These are phyloP conservation scores for Drosophila murphyi DNA, from an alignment of 1,140 invertebrate genomes.

Conservation along the genomic window DNA sequence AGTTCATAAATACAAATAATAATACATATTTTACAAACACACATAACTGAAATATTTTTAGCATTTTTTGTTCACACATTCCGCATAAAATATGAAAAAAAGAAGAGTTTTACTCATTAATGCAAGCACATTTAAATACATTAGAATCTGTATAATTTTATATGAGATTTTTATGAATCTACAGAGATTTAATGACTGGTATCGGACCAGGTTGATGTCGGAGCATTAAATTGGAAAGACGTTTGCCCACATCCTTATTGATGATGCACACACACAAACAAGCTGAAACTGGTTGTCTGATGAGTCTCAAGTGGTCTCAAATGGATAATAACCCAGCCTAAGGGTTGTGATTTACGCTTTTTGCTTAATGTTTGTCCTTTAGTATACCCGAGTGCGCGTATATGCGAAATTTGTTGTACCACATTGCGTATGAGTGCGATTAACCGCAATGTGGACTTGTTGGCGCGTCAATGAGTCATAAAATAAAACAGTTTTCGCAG, in stretches of 20 bases:
- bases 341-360: conserved; percentile 12
- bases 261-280: background rate
- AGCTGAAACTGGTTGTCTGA: background rate
- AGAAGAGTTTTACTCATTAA: too few species aligned
- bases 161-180: too few species aligned
- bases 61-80: background rate
- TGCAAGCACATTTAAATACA: too few species aligned
- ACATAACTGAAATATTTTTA: background rate
- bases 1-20: too few species aligned
- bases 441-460: conserved; percentile 2
- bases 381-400: background rate
- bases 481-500: too few species aligned
- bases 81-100: background rate
- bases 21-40: too few species aligned
- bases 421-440: conserved; percentile 10
- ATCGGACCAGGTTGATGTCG: too few species aligned
- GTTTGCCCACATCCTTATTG: too few species aligned
- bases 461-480: too few species aligned
- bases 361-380: background rate
- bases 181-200: too few species aligned
- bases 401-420: background rate
- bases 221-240: too few species aligned
- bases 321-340: conserved; percentile 13
- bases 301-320: conserved; percentile 8
- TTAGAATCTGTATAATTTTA: too few species aligned